Base-by-base conservation (phyloP, 2,888 invertebrate genomes). In the Eutolmus rufibarbis region DNA sequence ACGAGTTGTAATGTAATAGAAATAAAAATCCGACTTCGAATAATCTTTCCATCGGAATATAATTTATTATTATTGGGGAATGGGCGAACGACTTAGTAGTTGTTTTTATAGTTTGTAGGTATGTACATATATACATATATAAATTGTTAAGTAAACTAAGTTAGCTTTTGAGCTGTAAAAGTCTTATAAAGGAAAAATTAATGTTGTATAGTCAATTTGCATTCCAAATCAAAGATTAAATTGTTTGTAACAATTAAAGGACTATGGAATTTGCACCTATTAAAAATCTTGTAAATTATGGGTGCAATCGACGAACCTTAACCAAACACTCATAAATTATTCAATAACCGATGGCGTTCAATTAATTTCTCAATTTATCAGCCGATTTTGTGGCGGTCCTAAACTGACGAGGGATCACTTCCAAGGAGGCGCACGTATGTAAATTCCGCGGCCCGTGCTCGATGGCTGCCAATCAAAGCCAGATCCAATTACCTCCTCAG, bases 401-500 rank as follows among this genome's bases (percentile, higher is more conserved):
- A 66, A 66, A 28, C 66, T 66, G 23, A 66, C 9, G 23, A 28
- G 66, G 28, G 28, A 12, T 12, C 9, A 66, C 66, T 28, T 12
- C 9, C 12, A 9, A 23, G 23, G 66, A 28, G 28, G 66, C 66
- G 12, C 23, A 3, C 28, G 23, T 66, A 66, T 66, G 66, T 28
- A 66, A 66, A 66, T 66, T 66, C 12, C 12, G 66, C 28, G 66
- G 66, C 0, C 1, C 28, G 23, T 7, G 23, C 0, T 66, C 23
- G 28, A 12, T 66, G 66, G 8, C 66, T 66, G 66, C 66, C 66
- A 66, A 66, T 66, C 66, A 66, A 28, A 66, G 66, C 66, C 66
- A 66, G 23, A 66, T 7, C 66, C 79, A 79, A 79, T 79, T 79
- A 79, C 79, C 79, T 79, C 23, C 28, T 79, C 79, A 79, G 79